Base-by-base conservation (phyloP, 1,140 invertebrate species). In the Carposina sasakii region DNA sequence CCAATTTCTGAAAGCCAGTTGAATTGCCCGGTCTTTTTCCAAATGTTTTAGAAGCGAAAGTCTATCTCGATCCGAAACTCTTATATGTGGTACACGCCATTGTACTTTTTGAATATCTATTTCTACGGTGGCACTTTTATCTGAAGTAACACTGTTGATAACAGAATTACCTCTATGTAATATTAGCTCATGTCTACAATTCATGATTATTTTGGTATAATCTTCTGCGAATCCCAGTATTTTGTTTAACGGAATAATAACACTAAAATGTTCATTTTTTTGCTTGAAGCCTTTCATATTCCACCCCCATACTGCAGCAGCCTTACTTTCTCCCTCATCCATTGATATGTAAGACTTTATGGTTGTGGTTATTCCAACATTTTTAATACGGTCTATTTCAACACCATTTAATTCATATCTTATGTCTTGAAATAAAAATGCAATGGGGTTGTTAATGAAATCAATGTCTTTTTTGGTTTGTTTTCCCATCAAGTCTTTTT, bases 221-320 rank as follows among this genome's bases (percentile, higher is more conserved):
- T 86, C 82, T 63, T 87, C 77, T 37, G 73, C 73, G 62, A 86
- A 85, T 12, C 81, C 77, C 1, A 84, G 49, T 1, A 85, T 30
- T 31, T 72, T 51, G 34, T 57, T 71, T 13, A 86, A 39, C 5
- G 82, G 81, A 30, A 87, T 61, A 44, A 57, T 58, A 22, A 72
- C 60, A 47, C 76, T 63, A 46, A 84, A 85, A 37, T 74, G 51
- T 15, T 57, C 54, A 39, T 20, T 20, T 21, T 1, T 33, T 16
- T 23, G 26, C 48, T 50, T 31, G 13, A 21, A 28, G 9, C 43
- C 50, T 22, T 51, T 13, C 21, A 45, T 19, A 13, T 49, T 45
- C 54, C 52, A 62, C 0, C 59, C 59, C 48, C 40, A 52, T 21
- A 44, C n/a, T 21, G 22, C 37, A n/a, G 45, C 52, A 36, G 20